Conservation (phyloP, 1,140 invertebrate species). For the Glossosoma conforme region DNA sequence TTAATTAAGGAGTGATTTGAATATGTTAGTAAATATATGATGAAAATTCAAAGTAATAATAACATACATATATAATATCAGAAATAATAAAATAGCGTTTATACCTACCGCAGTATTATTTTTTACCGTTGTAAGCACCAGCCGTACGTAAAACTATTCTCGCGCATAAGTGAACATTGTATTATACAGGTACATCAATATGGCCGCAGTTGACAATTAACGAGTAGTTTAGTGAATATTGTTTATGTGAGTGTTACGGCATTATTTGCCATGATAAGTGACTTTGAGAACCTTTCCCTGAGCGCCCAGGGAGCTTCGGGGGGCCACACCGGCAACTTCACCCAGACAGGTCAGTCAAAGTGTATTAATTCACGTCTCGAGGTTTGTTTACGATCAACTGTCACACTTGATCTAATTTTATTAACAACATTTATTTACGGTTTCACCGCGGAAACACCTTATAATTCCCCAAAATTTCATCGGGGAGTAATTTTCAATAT, state of each 20-base stretch:
- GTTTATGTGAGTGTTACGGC: slow-evolving; percentile 34
- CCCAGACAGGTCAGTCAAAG: slow-evolving; percentile 40
- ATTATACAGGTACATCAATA: slow-evolving; percentile 12
- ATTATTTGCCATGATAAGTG: slow-evolving; percentile 47
- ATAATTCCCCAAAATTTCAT: neutral
- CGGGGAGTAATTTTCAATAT: neutral
- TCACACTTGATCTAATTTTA: slow-evolving; percentile 7
- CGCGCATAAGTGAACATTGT: no score
- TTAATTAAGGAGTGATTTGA: no score
- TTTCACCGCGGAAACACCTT: neutral
- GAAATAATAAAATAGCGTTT: no score
- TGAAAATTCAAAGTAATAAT: no score
- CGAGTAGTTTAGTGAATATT: slow-evolving; percentile 28
- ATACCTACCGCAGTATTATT: no score
- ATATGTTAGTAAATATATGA: no score
- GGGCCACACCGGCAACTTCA: slow-evolving; percentile 47
- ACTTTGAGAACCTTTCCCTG: slow-evolving; percentile 50
- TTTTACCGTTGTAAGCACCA: no score
- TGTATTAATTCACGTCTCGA: slow-evolving; percentile 20
- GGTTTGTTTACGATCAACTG: slow-evolving; percentile 35
- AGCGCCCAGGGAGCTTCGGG: slow-evolving; percentile 44
- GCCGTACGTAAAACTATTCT: no score
- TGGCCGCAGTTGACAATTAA: slow-evolving; percentile 16
- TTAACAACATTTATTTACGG: neutral
- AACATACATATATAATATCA: no score